A percentile compares a stretch with the other conserved stretches of the same genome.
phyloP scores from a whole-genome alignment of 2,888 invertebrate species.

The Drosophila greeni region DNA sequence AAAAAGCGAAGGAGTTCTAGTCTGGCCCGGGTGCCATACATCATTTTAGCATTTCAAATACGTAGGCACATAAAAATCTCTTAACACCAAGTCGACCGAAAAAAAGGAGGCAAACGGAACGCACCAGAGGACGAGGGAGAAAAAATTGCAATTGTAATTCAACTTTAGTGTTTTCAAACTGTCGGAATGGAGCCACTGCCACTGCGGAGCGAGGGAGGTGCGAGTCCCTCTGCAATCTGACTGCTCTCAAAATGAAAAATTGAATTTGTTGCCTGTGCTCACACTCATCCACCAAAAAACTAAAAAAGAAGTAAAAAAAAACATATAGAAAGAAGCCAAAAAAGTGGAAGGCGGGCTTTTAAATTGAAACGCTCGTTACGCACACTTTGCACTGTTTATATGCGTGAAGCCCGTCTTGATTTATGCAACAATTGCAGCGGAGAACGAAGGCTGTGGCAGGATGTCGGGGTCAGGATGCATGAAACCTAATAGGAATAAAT shows the following conservation, averaged over 20 bases:
- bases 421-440: conserved; percentile 49
- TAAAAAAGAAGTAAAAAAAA: background rate
- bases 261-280: conserved; percentile 33
- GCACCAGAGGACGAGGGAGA: conserved; percentile 12
- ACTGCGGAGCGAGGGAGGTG: conserved; percentile 1
- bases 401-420: conserved; percentile 47
- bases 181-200: conserved; percentile 24
- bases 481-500: conserved; percentile 51
- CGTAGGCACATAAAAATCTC: conserved; percentile 57
- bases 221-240: conserved; percentile 30
- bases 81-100: conserved; percentile 45
- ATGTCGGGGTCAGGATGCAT: conserved; percentile 13
- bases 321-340: conserved; percentile 13
- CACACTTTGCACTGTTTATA: conserved; percentile 44
- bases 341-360: conserved; percentile 32
- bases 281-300: background rate
- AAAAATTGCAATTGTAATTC: conserved; percentile 46
- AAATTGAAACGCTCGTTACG: conserved; percentile 47
- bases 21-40: conserved; percentile 40
- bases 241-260: conserved; percentile 50
- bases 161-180: conserved; percentile 49
- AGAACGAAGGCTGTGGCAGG: conserved; percentile 5
- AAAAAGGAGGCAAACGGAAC: conserved; percentile 31
- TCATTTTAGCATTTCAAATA: conserved; percentile 53
- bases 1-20: conserved; percentile 18